Percentiles rank a stretch among this genome's conserved stretches.
Conservation (phyloP, 2,113 vertebrate genomes). For the Phyllopteryx taeniolatus region DNA sequence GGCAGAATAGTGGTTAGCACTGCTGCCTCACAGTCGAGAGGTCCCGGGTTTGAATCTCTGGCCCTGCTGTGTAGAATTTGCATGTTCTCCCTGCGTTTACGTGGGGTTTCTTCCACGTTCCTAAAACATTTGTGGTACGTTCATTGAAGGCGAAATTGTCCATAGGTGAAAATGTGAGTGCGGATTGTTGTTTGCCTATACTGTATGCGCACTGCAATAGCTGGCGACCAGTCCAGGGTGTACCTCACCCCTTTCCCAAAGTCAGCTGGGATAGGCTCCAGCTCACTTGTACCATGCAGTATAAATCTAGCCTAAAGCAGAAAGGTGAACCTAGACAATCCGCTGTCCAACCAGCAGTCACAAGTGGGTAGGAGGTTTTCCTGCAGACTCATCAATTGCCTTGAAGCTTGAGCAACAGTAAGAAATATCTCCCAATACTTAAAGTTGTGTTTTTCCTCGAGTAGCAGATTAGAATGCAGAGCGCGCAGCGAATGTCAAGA, state of each 20-base stretch:
- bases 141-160: background rate
- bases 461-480: conserved; percentile 3
- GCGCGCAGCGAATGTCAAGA: conserved; percentile 6
- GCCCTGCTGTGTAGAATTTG: background rate
- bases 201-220: background rate
- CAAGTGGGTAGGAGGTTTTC: background rate
- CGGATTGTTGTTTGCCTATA: background rate
- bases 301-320: background rate
- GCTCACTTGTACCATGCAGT: background rate
- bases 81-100: too few relatives aligned
- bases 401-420: background rate
- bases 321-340: background rate
- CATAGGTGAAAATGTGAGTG: background rate
- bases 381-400: background rate
- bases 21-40: background rate
- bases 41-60: background rate
- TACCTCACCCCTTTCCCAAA: too few relatives aligned
- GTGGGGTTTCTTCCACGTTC: background rate
- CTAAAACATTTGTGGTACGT: too few relatives aligned
- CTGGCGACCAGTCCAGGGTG: too few relatives aligned
- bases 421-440: background rate
- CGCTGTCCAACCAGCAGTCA: background rate
- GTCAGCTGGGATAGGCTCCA: too few relatives aligned
- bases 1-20: background rate
- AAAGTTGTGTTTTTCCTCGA: background rate